A percentile compares a stretch with the other conserved stretches of the same genome.
These are phyloP conservation scores for Ptychobarbus kaznakovi DNA, from an alignment of 2,797 vertebrate genomes.

Conservation along the genomic window DNA sequence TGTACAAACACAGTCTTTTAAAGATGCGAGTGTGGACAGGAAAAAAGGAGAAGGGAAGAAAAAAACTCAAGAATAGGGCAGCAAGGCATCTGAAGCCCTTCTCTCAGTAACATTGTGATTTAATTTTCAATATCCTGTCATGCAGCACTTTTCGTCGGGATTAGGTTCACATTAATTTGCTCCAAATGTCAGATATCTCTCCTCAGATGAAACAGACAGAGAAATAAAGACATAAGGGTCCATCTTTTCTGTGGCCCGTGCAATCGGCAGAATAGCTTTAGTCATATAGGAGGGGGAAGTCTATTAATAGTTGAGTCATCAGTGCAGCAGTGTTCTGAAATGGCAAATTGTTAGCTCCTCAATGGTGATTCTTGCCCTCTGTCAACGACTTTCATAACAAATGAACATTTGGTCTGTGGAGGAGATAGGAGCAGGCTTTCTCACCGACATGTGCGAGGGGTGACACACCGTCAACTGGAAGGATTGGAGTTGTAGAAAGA, in stretches of 20 bases:
- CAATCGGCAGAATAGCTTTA: conserved; percentile 70
- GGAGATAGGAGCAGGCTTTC: conserved; percentile 77
- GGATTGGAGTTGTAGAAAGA: conserved; percentile 50
- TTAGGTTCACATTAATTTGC: conserved; percentile 73
- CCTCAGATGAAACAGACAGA: conserved; percentile 62
- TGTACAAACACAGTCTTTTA: conserved; percentile 61
- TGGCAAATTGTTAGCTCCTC: conserved; percentile 84
- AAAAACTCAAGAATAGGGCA: conserved; percentile 33
- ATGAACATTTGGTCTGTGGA: conserved; percentile 86
- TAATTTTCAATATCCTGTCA: conserved; percentile 71
- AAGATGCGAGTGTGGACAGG: conserved; percentile 32
- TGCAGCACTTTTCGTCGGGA: conserved; percentile 62
- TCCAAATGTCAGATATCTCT: conserved; percentile 70
- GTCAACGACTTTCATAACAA: conserved; percentile 86
- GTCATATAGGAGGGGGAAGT: conserved; percentile 74
- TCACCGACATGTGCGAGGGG: conserved; percentile 61
- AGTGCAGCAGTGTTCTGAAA: conserved; percentile 81
- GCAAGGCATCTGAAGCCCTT: conserved; percentile 47
- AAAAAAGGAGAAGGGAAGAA: conserved; percentile 21
- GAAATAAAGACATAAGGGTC: conserved; percentile 63
- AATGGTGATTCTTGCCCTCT: conserved; percentile 83
- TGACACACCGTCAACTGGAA: conserved; percentile 72
- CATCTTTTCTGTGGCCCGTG: conserved; percentile 63
- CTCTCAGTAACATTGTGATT: conserved; percentile 63
- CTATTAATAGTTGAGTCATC: conserved; percentile 79